A percentile compares a stretch with the other conserved stretches of the same genome.
Evolutionary conservation across 2,797 vertebrate genomes (phyloP).

Genomic region (Acrocephalus scirpaceus): DNA sequence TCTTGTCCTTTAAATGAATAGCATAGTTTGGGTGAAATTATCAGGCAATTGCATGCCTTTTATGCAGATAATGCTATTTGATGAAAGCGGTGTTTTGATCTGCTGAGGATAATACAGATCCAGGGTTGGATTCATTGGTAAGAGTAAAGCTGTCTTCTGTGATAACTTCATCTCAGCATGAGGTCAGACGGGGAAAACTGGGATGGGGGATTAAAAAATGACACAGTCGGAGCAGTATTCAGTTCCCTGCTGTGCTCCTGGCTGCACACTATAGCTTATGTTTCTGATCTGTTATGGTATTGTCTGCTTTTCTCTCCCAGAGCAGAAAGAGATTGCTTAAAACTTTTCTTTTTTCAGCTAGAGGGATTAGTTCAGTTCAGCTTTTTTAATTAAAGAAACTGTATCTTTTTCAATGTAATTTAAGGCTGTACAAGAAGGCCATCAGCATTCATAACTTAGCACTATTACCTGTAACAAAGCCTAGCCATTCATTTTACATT

Average conservation of each 20-base stretch:
- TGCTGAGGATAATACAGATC: conserved; percentile 89
- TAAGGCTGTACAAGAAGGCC: conserved; percentile 84
- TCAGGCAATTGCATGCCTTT: conserved; percentile 93
- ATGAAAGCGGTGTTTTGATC: conserved; percentile 96
- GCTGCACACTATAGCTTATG: conserved; percentile 90
- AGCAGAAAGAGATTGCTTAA: conserved; percentile 84
- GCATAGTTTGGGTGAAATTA: conserved; percentile 93
- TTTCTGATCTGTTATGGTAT: conserved; percentile 96
- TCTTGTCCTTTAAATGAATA: conserved; percentile 93
- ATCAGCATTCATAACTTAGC: conserved; percentile 81
- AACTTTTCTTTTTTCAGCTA: conserved; percentile 86
- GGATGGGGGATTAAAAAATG: conserved; percentile 93
- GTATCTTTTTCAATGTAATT: conserved; percentile 87
- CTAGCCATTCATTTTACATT: conserved; percentile 49
- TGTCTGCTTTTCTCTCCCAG: conserved; percentile 91
- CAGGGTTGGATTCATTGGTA: conserved; percentile 89
- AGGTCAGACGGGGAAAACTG: conserved; percentile 93
- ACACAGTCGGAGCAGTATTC: conserved; percentile 91
- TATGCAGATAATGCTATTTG: conserved; percentile 99
- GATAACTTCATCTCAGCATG: conserved; percentile 99
- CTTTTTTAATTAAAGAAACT: conserved; percentile 97
- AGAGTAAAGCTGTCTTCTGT: conserved; percentile 97
- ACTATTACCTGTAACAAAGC: conserved; percentile 76
- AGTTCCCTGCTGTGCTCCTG: conserved; percentile 89
- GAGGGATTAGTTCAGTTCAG: conserved; percentile 90